Base-by-base conservation (phyloP, 2,797 vertebrate species). In the Enteromius afrohamiltoni region DNA sequence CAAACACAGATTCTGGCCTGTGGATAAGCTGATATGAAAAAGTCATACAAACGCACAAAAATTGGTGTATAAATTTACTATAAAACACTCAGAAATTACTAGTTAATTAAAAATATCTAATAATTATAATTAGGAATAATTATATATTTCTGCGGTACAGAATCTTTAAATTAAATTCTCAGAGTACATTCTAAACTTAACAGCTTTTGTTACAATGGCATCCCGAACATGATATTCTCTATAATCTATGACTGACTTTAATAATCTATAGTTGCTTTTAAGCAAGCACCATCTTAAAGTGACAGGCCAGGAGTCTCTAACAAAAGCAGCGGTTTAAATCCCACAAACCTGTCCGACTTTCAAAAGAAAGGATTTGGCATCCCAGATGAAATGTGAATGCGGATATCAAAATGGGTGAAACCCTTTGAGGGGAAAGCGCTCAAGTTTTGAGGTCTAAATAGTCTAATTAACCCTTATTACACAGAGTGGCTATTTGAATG, bases 401-500 rank as follows among this genome's bases (percentile, higher is more conserved):
- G 74, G 67, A 68, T 79, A 76, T 84, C 87, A 88, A 80, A 87
- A 88, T 45, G 67, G 77, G 31, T 2, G 17, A 83, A 83, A 65
- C 40, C 76, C 77, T 86, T 88, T 71, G 87, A 89, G 80, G 80
- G 13, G 85, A 85, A 89, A 90, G 89, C 37, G 31, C 40, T 79
- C 40, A 69, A 21, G 79, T 86, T 90, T 89, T 87, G 78, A 81
- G 74, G 88, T 92, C 90, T 90, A 93, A 94, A 94, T 91, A 89
- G 91, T 90, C 87, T 91, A 94, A 94, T 95, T 94, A 94, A 94
- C 94, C 94, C 92, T 93, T 90, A 95, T 95, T 95, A 94, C 89
- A 84, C 89, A 93, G 85, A 89, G 74, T 85, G 88, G 88, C 89
- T 87, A 88, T 92, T 92, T 92, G 89, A 93, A 84, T 86, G 86